Conservation (phyloP, 2,797 vertebrate genomes). For the Neoniphon sammara region DNA sequence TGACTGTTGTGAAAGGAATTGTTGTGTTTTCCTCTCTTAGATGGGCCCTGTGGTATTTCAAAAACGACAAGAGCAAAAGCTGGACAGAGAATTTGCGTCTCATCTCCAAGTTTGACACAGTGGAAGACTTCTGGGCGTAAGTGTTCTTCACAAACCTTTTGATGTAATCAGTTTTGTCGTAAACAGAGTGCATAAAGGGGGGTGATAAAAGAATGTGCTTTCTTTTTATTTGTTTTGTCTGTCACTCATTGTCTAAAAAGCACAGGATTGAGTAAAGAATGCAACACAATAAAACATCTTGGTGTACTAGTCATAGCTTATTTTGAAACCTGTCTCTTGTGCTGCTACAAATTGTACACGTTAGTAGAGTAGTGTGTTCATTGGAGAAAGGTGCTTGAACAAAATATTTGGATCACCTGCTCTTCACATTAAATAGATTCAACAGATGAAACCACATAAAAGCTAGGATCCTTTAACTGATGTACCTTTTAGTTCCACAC, state of each 20-base stretch:
- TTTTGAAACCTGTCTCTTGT: no score
- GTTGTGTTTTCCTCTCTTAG: conserved; percentile 60
- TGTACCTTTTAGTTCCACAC: no score
- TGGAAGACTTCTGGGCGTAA: conserved; percentile 91
- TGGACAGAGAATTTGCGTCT: conserved; percentile 88
- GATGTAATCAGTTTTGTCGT: not conserved
- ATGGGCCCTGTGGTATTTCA: conserved; percentile 90
- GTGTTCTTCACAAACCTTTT: conserved; percentile 49
- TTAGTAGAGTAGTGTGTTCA: no score
- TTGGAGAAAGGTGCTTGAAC: no score
- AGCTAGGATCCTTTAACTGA: no score
- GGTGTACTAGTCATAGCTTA: no score
- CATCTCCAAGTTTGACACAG: conserved; percentile 88
- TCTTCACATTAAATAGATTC: no score
- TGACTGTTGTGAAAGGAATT: conserved; percentile 1
- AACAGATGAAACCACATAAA: no score
- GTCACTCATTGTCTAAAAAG: not conserved
- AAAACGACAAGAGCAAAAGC: conserved; percentile 89
- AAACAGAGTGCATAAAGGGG: not conserved
- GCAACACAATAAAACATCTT: not conserved
- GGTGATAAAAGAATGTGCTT: not conserved
- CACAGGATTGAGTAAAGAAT: not conserved
- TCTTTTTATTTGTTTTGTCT: not conserved
- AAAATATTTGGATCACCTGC: no score
- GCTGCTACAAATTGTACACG: no score